Evolutionary conservation across 2,888 invertebrate genomes (phyloP).

Genomic region (Epinotia demarniana): DNA sequence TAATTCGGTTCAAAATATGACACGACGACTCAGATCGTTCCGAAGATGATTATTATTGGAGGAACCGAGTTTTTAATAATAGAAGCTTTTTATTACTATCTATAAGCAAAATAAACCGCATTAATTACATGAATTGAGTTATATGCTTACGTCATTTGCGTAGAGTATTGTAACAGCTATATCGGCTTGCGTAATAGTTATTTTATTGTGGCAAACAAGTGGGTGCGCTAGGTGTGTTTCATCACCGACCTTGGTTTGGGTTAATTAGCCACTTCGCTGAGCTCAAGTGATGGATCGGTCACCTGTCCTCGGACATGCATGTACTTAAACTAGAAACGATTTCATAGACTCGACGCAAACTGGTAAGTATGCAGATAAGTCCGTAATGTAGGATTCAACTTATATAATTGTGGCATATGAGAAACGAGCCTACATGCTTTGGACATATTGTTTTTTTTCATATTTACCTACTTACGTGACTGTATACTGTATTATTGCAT

Average conservation of each 20-base stretch:
- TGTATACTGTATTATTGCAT: too few relatives aligned
- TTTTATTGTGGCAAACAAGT: constrained; percentile 67
- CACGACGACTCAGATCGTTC: too few relatives aligned
- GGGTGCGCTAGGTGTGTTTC: constrained; percentile 73
- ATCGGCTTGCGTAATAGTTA: constrained; percentile 60
- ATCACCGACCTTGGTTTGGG: constrained; percentile 79
- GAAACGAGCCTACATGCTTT: too few relatives aligned
- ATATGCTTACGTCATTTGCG: constrained; percentile 33
- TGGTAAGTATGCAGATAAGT: neutral
- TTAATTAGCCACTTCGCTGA: constrained; percentile 79
- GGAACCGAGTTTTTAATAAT: constrained; percentile 13
- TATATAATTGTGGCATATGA: neutral
- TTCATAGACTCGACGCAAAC: neutral
- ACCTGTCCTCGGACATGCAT: constrained; percentile 64
- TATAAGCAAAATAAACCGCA: constrained; percentile 5
- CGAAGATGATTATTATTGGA: neutral
- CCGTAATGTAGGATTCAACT: neutral
- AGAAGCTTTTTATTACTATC: constrained; percentile 11
- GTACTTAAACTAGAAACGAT: constrained; percentile 48
- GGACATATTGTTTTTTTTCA: too few relatives aligned
- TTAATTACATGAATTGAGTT: constrained; percentile 34
- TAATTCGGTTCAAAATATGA: too few relatives aligned
- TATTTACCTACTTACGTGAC: too few relatives aligned
- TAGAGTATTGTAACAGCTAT: constrained; percentile 46
- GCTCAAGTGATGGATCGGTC: constrained; percentile 80